phyloP scores from a whole-genome alignment of 23 tunicate genomes.

The Botrylloides violaceus region DNA sequence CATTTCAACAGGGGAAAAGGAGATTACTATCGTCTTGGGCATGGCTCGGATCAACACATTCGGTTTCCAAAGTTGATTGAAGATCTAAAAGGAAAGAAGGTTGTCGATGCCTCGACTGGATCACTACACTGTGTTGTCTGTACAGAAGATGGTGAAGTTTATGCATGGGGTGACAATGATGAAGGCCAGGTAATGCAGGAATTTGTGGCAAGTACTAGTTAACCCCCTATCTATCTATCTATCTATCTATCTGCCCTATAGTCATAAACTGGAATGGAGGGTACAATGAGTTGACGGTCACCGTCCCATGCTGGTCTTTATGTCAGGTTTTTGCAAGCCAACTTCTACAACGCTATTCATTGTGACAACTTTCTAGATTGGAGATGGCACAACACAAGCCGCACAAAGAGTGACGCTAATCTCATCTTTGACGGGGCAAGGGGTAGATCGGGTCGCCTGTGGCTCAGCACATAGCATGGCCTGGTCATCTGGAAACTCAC shows the following conservation, averaged over 20 bases:
- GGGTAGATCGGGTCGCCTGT: conserved; percentile 60
- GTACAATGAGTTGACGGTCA: no score
- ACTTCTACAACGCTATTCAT: no score
- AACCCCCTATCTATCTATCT: no score
- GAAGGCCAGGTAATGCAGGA: conserved; percentile 95
- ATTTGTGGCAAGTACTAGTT: no score
- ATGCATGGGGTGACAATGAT: conserved; percentile 93
- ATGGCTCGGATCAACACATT: conserved; percentile 72
- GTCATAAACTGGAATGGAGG: no score
- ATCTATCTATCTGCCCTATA: no score
- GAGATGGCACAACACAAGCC: conserved; percentile 70
- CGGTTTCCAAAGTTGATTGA: conserved; percentile 64
- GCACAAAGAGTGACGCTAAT: conserved; percentile 41
- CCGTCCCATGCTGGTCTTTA: no score
- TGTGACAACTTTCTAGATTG: conserved; percentile 58
- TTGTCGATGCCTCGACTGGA: conserved; percentile 57
- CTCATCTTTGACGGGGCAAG: conserved; percentile 44
- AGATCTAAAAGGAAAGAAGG: conserved; percentile 39
- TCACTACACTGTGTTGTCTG: conserved; percentile 72
- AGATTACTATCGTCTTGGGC: conserved; percentile 84
- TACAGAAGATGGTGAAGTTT: conserved; percentile 70
- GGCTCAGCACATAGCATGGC: conserved; percentile 90
- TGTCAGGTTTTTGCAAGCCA: no score
- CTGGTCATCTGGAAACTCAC: conserved; percentile 42
- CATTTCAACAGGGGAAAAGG: conserved; percentile 97